Percentiles rank a stretch among this genome's conserved stretches.
Evolutionary conservation across 2,888 invertebrate species (phyloP).

Genomic region (Tolmerus cingulatus): DNA sequence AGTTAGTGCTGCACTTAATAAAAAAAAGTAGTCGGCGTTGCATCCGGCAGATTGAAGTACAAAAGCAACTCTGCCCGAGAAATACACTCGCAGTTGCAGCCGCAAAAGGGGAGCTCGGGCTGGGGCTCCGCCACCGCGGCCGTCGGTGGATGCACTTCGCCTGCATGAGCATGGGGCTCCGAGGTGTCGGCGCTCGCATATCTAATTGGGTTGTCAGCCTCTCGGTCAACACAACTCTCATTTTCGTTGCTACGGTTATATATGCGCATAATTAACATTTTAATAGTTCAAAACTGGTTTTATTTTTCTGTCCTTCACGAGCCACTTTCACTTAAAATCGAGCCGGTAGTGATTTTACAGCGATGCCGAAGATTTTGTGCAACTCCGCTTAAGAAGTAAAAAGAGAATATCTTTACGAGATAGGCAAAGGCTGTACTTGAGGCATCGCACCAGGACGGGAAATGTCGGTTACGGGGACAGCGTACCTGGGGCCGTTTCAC

Average conservation of each 20-base stretch:
- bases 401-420: neutral
- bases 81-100: neutral
- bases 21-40: neutral
- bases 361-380: slow-evolving; percentile 10
- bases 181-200: neutral
- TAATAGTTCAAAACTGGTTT: slow-evolving; percentile 45
- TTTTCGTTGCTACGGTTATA: slow-evolving; percentile 25
- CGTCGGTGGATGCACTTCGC: neutral
- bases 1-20: neutral
- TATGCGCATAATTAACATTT: slow-evolving; percentile 43
- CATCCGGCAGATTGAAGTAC: neutral
- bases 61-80: neutral
- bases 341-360: slow-evolving; percentile 43
- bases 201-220: slow-evolving; percentile 23
- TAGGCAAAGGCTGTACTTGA: neutral
- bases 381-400: neutral
- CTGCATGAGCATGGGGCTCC: neutral
- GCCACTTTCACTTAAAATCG: slow-evolving; percentile 45
- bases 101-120: no score
- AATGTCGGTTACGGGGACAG: slow-evolving; percentile 10
- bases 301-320: slow-evolving; percentile 48
- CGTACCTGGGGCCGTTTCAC: neutral
- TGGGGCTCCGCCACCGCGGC: no score
- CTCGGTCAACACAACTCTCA: slow-evolving; percentile 27
- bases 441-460: neutral